Percentiles rank a stretch among this genome's conserved stretches.
Evolutionary conservation across 2,113 vertebrate genomes (phyloP).

Genomic region (Syngnathus typhle): DNA sequence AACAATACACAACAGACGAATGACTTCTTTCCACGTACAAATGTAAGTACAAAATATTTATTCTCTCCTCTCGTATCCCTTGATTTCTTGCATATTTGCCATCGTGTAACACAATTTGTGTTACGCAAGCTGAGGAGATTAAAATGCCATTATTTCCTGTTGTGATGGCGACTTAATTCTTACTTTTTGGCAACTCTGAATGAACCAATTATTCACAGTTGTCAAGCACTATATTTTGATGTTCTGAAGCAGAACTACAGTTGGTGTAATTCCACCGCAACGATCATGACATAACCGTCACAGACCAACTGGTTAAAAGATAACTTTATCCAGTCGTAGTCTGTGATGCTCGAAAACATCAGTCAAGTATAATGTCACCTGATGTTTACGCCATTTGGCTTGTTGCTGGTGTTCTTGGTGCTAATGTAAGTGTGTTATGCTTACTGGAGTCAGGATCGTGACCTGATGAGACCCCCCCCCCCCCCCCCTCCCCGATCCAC

Average conservation of each 20-base stretch:
- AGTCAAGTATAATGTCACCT: conserved; percentile 1
- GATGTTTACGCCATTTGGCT: not conserved
- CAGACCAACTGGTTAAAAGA: not conserved
- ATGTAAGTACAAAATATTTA: conserved; percentile 32
- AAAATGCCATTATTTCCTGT: conserved; percentile 35
- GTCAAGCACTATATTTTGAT: conserved; percentile 2
- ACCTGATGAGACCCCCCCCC: not conserved
- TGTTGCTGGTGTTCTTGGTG: not conserved
- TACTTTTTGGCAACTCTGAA: conserved; percentile 3
- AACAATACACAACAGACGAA: conserved; percentile 1
- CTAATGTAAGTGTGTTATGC: not conserved
- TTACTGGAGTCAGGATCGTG: not conserved
- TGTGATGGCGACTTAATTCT: conserved; percentile 2
- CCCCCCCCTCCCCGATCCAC: not conserved
- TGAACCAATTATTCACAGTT: conserved; percentile 18
- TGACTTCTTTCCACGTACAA: conserved; percentile 1
- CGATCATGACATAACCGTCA: conserved; percentile 2
- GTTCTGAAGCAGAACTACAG: conserved; percentile 22
- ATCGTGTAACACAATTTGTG: not conserved
- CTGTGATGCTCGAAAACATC: not conserved
- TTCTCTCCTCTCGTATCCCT: not conserved
- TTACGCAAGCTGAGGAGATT: conserved; percentile 51
- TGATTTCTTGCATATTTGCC: not conserved
- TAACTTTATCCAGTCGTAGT: not conserved
- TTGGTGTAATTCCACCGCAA: not conserved